Evolutionary conservation across 2,888 invertebrate species (phyloP), one percentile per base, ranked within the genome.

Genomic region (Hypolimnas misippus): DNA sequence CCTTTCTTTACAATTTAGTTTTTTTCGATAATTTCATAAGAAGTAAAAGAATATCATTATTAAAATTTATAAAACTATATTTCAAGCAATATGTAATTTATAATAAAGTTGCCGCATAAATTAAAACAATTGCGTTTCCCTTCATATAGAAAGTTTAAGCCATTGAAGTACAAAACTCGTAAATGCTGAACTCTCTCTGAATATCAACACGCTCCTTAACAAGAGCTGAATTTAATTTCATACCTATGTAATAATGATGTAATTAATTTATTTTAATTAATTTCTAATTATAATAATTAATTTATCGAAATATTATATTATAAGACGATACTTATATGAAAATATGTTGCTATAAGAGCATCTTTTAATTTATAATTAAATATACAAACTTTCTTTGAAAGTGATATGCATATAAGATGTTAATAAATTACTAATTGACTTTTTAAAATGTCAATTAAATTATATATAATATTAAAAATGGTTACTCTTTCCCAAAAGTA

Each of bases 91-190:
- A 21, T 44, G 16, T 6, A 19, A 3, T 8, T 40, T 46, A 12
- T 52, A 25, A 51, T 44, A 50, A 53, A 61, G 33, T 61, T 49
- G 19, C 21, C 17, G 49, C 29, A 62, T 58, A 53, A 59, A 65
- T 65, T 62, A 55, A 55, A 58, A 65, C 44, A 44, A 31, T 58
- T 57, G 54, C 54, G 54, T 54, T 50, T 52, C 42, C 61, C 54
- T 54, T 62, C 44, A 49, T 62, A 55, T 51, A 53, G 51, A 62
- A 65, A 62, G 62, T 65, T 65, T 62, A 50, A 46, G 55, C 54
- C 53, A 57, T 53, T 53, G 52, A 44, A 44, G 19, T 19, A 12
- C 3, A 31, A 3, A 35, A 51, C 35, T 57, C 61, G 51, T 65
- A 54, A 57, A 57, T 54, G 31, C 40, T 35, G 51, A 57, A 44